Percentiles rank a stretch among this genome's conserved stretches.
phyloP scores from a whole-genome alignment of 1,140 invertebrate species.

The Tetramorium simillimum region DNA sequence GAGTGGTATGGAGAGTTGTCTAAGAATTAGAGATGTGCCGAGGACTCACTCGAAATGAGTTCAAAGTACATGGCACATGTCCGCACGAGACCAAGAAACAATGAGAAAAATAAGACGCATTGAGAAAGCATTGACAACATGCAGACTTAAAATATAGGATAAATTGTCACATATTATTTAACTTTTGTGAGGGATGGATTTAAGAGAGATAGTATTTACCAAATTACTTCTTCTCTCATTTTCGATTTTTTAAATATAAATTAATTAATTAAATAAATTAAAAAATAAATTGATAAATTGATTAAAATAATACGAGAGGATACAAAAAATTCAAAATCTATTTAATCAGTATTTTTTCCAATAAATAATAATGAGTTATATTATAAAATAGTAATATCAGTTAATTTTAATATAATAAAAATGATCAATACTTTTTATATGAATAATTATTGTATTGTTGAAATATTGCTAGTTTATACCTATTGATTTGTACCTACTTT shows the following conservation, averaged over 20 bases:
- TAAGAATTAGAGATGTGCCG: conserved; percentile 72
- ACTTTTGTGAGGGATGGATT: not conserved
- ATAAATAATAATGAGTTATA: not conserved
- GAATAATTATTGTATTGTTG: not conserved
- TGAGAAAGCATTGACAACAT: not conserved
- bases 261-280: too few relatives aligned
- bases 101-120: conserved; percentile 62
- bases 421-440: not conserved
- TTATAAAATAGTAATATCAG: too few relatives aligned
- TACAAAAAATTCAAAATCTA: not conserved
- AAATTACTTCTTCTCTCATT: not conserved
- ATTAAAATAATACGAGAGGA: not conserved
- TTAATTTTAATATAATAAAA: conserved; percentile 3
- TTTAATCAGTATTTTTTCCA: not conserved
- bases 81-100: conserved; percentile 56
- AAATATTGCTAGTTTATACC: not conserved
- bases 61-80: conserved; percentile 63
- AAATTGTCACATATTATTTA: not conserved
- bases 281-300: too few relatives aligned
- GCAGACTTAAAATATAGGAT: not conserved
- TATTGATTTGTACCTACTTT: not conserved
- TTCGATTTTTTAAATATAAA: not conserved
- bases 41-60: conserved; percentile 70
- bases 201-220: not conserved
- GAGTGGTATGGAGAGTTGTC: conserved; percentile 73